Conservation (phyloP, 2,113 vertebrate genomes). For the Seriola rivoliana region DNA sequence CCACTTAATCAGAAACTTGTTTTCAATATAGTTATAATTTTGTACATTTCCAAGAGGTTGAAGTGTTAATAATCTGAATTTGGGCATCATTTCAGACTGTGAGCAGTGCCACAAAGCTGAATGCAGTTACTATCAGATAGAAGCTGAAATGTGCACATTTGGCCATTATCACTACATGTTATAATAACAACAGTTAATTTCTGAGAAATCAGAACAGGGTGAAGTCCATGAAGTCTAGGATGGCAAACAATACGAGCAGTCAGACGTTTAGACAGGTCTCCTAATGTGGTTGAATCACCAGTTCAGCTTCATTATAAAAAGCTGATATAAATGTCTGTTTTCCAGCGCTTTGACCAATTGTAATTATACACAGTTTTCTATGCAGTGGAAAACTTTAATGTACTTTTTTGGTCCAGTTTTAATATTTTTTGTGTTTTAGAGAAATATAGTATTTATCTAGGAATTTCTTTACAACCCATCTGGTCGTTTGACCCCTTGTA, state of each 20-base stretch:
- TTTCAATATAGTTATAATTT: too few species aligned
- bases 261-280: neutral
- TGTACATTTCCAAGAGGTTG: too few species aligned
- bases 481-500: neutral
- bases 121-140: neutral
- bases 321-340: neutral
- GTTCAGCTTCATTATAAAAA: neutral
- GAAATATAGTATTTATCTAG: neutral
- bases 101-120: too few species aligned
- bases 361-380: neutral
- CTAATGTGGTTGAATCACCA: neutral
- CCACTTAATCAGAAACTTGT: neutral
- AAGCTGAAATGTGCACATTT: neutral
- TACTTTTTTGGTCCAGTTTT: neutral
- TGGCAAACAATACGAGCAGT: neutral
- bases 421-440: neutral
- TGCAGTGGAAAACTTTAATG: neutral
- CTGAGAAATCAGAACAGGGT: neutral
- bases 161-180: neutral
- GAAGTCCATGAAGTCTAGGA: neutral
- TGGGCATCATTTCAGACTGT: too few species aligned
- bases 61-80: too few species aligned
- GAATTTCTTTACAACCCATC: neutral
- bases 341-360: neutral
- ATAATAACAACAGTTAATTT: neutral